A percentile compares a stretch with the other conserved stretches of the same genome.
Conservation (phyloP, 1,140 invertebrate species). For the Heliothis subflexa region DNA sequence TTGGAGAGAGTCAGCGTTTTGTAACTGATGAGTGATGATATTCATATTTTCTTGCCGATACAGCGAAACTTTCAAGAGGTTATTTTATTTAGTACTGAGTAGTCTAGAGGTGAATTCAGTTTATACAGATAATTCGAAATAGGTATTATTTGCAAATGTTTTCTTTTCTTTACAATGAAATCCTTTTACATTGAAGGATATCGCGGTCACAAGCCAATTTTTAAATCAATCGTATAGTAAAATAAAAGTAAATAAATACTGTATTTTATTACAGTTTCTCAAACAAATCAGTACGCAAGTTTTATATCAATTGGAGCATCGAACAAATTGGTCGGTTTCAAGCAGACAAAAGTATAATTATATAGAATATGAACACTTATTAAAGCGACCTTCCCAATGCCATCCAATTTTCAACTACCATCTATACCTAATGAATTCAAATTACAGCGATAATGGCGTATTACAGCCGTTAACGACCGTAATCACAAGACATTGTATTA, state of each 20-base stretch:
- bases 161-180: no score
- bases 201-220: no score
- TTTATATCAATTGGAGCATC: background rate
- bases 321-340: background rate
- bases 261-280: no score
- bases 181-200: no score
- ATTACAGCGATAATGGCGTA: slow-evolving; percentile 12
- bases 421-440: slow-evolving; percentile 22
- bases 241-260: no score
- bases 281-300: no score
- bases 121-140: no score
- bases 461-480: slow-evolving; percentile 1
- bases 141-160: no score
- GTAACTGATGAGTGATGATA: slow-evolving; percentile 2
- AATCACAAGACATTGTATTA: slow-evolving; percentile 17
- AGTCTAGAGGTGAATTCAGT: background rate
- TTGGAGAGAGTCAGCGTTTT: background rate
- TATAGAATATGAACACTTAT: background rate
- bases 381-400: background rate
- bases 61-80: background rate
- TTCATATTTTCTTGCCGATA: background rate
- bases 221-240: no score
- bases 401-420: background rate
- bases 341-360: no score
- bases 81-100: no score